phyloP scores from a whole-genome alignment of 2,797 vertebrate species.

The Perodicticus potto region DNA sequence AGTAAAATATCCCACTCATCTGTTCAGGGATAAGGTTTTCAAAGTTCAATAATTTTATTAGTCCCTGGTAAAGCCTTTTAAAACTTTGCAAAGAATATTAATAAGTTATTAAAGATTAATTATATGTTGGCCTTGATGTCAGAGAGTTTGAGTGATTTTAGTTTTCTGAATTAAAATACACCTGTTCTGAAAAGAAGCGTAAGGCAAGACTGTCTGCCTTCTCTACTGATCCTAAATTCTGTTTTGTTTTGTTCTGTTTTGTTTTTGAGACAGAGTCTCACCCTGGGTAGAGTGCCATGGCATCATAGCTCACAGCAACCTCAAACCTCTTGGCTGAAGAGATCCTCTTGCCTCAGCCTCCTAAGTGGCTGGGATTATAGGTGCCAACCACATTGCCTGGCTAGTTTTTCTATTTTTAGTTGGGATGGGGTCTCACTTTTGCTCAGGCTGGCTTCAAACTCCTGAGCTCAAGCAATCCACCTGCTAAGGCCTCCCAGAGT shows the following conservation, averaged over 20 bases:
- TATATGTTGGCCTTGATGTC: constrained; percentile 66
- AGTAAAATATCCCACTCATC: constrained; percentile 71
- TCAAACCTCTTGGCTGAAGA: too few relatives aligned
- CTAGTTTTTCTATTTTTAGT: too few relatives aligned
- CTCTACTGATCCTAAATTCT: background rate
- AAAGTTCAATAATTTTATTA: constrained; percentile 76
- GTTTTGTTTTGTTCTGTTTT: background rate
- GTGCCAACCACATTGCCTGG: too few relatives aligned
- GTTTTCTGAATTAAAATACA: constrained; percentile 47
- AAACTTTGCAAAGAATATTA: constrained; percentile 73
- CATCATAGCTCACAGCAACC: too few relatives aligned
- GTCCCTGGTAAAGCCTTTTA: constrained; percentile 60
- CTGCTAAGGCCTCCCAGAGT: too few relatives aligned
- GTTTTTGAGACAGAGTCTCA: too few relatives aligned
- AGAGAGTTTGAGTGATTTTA: constrained; percentile 62
- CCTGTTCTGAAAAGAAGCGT: constrained; percentile 20
- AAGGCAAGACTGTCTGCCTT: background rate
- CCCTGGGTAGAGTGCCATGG: too few relatives aligned
- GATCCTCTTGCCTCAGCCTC: too few relatives aligned
- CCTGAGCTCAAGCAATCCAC: too few relatives aligned
- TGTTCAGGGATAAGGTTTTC: constrained; percentile 65
- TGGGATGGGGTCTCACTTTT: too few relatives aligned
- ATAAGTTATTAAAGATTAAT: constrained; percentile 75
- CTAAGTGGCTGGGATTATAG: too few relatives aligned
- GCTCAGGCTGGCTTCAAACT: too few relatives aligned